These are phyloP conservation scores for Sesia apiformis DNA, from an alignment of 2,888 invertebrate species.

Conservation along the genomic window DNA sequence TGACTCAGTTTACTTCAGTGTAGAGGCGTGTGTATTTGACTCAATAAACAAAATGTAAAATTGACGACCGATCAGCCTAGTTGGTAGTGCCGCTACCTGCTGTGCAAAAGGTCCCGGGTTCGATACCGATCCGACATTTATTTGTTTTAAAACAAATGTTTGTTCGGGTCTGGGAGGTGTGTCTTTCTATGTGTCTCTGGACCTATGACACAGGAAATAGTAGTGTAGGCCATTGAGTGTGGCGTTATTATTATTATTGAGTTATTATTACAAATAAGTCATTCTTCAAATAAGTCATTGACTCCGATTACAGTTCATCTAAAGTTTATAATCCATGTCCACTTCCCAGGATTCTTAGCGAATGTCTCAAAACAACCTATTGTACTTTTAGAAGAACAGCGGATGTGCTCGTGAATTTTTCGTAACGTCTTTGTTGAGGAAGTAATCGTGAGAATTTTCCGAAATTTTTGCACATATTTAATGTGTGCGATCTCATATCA, in stretches of 20 bases:
- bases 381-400: conserved; percentile 48
- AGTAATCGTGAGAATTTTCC: conserved; percentile 59
- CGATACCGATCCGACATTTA: no score
- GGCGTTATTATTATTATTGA: no score
- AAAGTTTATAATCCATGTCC: conserved; percentile 12
- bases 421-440: conserved; percentile 64
- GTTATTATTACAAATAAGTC: background rate
- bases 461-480: conserved; percentile 22
- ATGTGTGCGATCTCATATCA: conserved; percentile 24
- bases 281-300: conserved; percentile 14
- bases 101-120: no score
- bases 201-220: no score
- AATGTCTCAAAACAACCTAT: conserved; percentile 47
- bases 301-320: conserved; percentile 16
- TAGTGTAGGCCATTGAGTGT: no score
- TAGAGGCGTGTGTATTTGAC: background rate
- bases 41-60: no score
- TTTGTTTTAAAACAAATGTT: no score
- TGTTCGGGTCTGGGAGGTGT: no score
- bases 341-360: conserved; percentile 38
- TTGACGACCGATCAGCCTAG: no score
- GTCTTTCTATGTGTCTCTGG: no score
- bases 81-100: no score
- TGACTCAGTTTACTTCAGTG: conserved; percentile 5
- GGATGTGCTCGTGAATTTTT: conserved; percentile 57